These are phyloP conservation scores for Caenorhabditis sp. DNA, from an alignment of 2,888 invertebrate genomes.

Conservation along the genomic window DNA sequence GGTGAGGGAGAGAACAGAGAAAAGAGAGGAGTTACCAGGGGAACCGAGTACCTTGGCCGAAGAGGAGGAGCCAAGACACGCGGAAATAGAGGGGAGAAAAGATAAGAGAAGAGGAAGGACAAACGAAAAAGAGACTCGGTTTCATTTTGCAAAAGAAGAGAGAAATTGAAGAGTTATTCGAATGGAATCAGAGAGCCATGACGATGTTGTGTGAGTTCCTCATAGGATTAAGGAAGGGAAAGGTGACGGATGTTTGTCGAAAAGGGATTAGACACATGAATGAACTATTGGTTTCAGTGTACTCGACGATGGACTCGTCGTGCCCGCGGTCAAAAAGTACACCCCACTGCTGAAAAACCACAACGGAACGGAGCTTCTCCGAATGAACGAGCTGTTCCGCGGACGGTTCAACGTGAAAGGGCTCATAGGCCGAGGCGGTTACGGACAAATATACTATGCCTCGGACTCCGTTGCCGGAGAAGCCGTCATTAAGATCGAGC, in stretches of 20 bases:
- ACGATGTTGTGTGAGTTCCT: slow-evolving; percentile 33
- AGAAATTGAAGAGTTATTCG: neutral
- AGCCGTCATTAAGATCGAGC: slow-evolving; percentile 68
- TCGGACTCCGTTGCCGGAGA: slow-evolving; percentile 55
- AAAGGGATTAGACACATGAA: neutral
- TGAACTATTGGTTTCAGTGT: slow-evolving; percentile 20
- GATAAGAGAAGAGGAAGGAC: slow-evolving; percentile 4
- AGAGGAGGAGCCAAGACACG: neutral
- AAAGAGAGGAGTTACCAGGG: slow-evolving; percentile 23
- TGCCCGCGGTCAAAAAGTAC: slow-evolving; percentile 49
- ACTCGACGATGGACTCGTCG: slow-evolving; percentile 41
- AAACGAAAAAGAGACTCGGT: slow-evolving; percentile 12
- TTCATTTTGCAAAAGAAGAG: slow-evolving; percentile 5
- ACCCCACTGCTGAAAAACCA: slow-evolving; percentile 40
- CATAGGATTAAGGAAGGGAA: neutral
- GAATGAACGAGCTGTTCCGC: slow-evolving; percentile 56
- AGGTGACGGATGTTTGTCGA: slow-evolving; percentile 25
- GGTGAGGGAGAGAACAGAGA: too few species aligned
- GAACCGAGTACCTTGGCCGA: slow-evolving; percentile 11
- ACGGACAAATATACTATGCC: slow-evolving; percentile 69
- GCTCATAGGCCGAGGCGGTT: slow-evolving; percentile 68
- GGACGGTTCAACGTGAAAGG: slow-evolving; percentile 60
- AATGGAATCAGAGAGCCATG: slow-evolving; percentile 35
- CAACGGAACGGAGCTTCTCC: slow-evolving; percentile 46
- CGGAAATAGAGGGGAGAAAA: slow-evolving; percentile 8